Evolutionary conservation across 2,113 vertebrate species (phyloP).

Genomic region (Rhinichthys klamathensis): DNA sequence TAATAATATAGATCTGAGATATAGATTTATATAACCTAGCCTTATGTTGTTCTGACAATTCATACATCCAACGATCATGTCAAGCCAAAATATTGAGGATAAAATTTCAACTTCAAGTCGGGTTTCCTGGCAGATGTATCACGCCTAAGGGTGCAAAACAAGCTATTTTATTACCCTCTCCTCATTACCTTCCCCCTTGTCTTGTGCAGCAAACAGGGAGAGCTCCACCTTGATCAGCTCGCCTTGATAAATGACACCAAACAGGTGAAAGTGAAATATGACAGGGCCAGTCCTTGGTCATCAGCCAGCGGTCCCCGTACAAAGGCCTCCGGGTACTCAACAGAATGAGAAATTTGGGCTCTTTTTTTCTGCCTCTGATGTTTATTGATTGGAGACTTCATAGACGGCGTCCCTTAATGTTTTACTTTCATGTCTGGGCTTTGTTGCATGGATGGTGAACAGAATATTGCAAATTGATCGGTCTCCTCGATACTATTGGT

Average conservation of each 20-base stretch:
- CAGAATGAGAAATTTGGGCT: constrained; percentile 74
- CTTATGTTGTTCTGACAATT: background rate
- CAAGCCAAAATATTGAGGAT: constrained; percentile 4
- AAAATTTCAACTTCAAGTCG: background rate
- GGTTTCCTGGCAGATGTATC: constrained; percentile 5
- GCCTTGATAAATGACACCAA: constrained; percentile 68
- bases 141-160: constrained; percentile 1
- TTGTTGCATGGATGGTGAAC: constrained; percentile 84
- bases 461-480: constrained; percentile 99
- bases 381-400: constrained; percentile 96
- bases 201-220: constrained; percentile 32
- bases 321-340: constrained; percentile 70
- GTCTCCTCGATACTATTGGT: constrained; percentile 81
- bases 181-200: background rate
- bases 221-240: constrained; percentile 72
- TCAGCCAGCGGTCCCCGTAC: constrained; percentile 64
- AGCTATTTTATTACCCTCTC: constrained; percentile 50
- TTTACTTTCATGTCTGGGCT: constrained; percentile 92
- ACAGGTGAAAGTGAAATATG: constrained; percentile 73
- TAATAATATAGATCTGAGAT: background rate
- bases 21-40: background rate
- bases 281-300: constrained; percentile 70
- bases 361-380: constrained; percentile 79
- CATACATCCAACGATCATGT: background rate
- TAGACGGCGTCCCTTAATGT: constrained; percentile 89